These are phyloP conservation scores for Hystrix brachyura DNA, from an alignment of 2,113 vertebrate species.

Conservation along the genomic window DNA sequence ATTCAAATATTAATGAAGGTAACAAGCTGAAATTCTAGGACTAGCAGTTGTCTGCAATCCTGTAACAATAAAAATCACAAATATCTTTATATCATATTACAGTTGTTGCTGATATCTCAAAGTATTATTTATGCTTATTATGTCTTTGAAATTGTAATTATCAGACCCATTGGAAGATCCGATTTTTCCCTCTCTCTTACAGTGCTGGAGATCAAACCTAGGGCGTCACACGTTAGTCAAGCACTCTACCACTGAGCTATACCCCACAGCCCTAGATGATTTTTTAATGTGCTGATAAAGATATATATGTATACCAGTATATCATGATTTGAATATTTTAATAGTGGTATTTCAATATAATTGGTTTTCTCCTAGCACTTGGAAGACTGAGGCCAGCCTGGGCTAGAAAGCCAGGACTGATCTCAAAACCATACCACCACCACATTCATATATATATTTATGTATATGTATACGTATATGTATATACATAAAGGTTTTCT, in stretches of 20 bases:
- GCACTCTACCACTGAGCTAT: background rate
- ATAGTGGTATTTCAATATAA: constrained; percentile 54
- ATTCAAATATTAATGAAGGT: constrained; percentile 13
- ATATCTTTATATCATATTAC: background rate
- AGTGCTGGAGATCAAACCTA: background rate
- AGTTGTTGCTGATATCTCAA: background rate
- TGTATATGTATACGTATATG: background rate
- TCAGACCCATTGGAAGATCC: background rate
- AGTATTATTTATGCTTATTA: constrained; percentile 15
- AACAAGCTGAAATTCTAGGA: constrained; percentile 20
- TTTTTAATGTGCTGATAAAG: constrained; percentile 54
- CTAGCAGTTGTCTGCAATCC: background rate
- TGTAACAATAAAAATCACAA: constrained; percentile 42
- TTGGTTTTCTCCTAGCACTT: background rate
- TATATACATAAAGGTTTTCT: constrained; percentile 1
- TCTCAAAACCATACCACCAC: background rate
- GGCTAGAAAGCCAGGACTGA: background rate
- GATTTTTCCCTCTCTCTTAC: background rate
- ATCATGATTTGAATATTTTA: constrained; percentile 32
- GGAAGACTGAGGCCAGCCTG: background rate
- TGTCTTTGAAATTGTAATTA: constrained; percentile 54
- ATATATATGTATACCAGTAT: background rate
- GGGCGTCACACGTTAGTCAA: background rate
- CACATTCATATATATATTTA: too few species aligned
- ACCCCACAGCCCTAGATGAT: background rate